phyloP scores from a whole-genome alignment of 2,797 vertebrate genomes.

The Tragopan temminckii region DNA sequence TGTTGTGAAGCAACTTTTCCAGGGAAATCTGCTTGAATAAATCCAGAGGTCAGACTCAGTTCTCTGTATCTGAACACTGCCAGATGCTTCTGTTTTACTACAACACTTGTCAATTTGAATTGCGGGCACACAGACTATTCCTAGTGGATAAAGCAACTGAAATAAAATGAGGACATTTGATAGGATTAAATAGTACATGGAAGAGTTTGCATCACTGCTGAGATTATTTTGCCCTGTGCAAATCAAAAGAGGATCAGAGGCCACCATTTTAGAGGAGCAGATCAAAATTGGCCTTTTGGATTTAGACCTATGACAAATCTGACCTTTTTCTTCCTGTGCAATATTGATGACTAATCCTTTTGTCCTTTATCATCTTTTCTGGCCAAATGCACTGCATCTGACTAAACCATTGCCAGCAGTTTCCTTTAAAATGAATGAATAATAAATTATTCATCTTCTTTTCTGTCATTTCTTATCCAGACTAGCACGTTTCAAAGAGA shows the following conservation, averaged over 20 bases:
- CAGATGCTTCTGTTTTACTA: neutral
- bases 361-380: constrained; percentile 28
- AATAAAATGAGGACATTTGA: neutral
- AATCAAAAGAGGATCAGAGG: neutral
- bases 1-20: neutral
- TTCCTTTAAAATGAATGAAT: constrained; percentile 32
- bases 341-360: constrained; percentile 60
- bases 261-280: neutral
- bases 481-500: neutral
- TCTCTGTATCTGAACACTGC: neutral
- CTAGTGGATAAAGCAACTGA: neutral
- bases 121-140: neutral
- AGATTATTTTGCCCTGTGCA: neutral
- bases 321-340: constrained; percentile 28
- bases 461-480: neutral
- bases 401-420: constrained; percentile 38
- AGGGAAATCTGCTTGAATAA: neutral
- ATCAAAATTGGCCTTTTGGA: neutral
- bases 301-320: constrained; percentile 25
- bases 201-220: neutral
- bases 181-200: neutral
- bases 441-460: constrained; percentile 31
- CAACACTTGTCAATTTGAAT: neutral
- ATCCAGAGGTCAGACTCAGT: neutral
- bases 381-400: constrained; percentile 32